Evolutionary conservation across 1,140 invertebrate genomes (phyloP), one percentile per base, ranked within the genome.

Genomic region (Drosophila sproati): DNA sequence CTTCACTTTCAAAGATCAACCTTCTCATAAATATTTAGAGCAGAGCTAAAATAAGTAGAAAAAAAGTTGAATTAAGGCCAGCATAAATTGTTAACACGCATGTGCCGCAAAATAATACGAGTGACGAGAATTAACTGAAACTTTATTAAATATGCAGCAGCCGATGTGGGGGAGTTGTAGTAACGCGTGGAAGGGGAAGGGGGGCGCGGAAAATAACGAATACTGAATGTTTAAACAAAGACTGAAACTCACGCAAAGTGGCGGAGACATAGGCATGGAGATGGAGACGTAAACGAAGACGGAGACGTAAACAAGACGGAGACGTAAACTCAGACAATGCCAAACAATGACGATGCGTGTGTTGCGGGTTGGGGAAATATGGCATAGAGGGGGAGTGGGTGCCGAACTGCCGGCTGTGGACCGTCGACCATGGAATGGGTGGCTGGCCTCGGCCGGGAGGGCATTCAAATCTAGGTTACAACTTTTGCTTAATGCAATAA

Each of bases 401-500:
- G 20, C 20, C 20, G n/a, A 4, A 12, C 20, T 20, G 20, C 20
- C 20, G 20, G 20, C 8, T n/a, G 31, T 28, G 45, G 28, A 45
- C 31, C 32, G 41, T 48, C 29, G 45, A 5, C 34, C 12, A 4
- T 32, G 35, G 10, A 20, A 34, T 2, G 12, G 20, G 43, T 37
- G 32, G 7, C 48, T 37, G 34, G 64, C 64, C 56, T 35, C 31
- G 64, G 35, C 60, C 10, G 34, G 60, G 28, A 6, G 69, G 56
- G 63, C 78, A 68, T 86, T 78, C 71, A 78, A 86, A 86, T 86
- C 82, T 86, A 81, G 82, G 78, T 82, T 86, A 86, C 82, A 86
- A 86, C 75, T 86, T 72, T 86, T 74, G 72, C 82, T 78, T 86
- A 86, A 86, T 86, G 82, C 82, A 86, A 86, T 86, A 86, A 86